A percentile compares a stretch with the other conserved stretches of the same genome.
Evolutionary conservation across 92 coral and sea anemone species (phyloP).

Genomic region (Phenganax subtilis): DNA sequence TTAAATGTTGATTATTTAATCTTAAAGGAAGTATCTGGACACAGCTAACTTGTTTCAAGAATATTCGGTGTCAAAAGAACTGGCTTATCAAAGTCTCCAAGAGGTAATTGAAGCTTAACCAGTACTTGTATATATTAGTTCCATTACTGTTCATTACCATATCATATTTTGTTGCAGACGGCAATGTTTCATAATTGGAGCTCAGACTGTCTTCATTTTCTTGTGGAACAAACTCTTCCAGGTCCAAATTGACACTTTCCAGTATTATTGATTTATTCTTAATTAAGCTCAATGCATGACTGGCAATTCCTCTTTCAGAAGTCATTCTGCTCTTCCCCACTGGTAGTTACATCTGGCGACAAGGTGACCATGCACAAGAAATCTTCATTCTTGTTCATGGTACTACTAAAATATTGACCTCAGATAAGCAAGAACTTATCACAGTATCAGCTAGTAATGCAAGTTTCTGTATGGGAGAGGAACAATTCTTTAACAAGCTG

Average conservation of each 20-base stretch:
- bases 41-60: conserved; percentile 30
- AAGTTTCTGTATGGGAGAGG: conserved; percentile 41
- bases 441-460: conserved; percentile 33
- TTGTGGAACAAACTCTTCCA: conserved; percentile 35
- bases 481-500: conserved; percentile 22
- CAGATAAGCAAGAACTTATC: conserved; percentile 26
- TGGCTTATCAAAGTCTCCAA: conserved; percentile 34
- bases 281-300: not conserved
- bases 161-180: conserved; percentile 1
- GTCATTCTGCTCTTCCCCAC: conserved; percentile 27
- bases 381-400: conserved; percentile 38
- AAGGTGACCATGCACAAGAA: conserved; percentile 36
- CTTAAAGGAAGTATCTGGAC: conserved; percentile 30
- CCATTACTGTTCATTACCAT: not conserved
- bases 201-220: conserved; percentile 37
- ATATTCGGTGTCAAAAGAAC: conserved; percentile 26
- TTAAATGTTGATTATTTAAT: not conserved
- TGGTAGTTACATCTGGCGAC: conserved; percentile 36
- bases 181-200: conserved; percentile 41
- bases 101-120: conserved; percentile 10
- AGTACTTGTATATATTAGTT: not conserved
- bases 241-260: not conserved
- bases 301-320: not conserved
- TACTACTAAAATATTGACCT: conserved; percentile 10
- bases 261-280: not conserved